Base-by-base conservation (phyloP, 2,113 vertebrate genomes). In the Nycticryphes semicollaris region DNA sequence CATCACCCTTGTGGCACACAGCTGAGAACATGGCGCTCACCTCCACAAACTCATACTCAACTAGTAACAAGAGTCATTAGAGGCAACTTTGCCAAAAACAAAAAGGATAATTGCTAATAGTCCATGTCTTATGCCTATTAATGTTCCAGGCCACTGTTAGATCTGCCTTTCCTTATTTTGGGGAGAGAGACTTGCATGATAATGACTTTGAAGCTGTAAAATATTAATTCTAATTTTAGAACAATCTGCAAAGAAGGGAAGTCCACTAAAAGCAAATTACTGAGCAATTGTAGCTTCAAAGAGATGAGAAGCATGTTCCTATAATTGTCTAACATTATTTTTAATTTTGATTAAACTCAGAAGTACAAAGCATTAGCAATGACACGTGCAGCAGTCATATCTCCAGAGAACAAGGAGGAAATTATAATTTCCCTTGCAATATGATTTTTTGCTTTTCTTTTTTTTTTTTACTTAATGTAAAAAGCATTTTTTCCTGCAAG, bases 281-380 rank as follows among this genome's bases (percentile, higher is more conserved):
- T 63, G 89, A 95, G 85, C 83, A 90, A 67, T 2, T 89, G 84
- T 37, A 78, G 85, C 94, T 97, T 97, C 95, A 97, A 94, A 97
- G 95, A 84, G 85, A 96, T 87, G 91, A 92, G 93, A 95, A 93
- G 50, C 85, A 19, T 96, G 81, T 95, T 96, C 75, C 76, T 89
- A 31, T 96, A 96, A 96, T 92, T 92, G 89, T 93, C 90, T 79
- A 69, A 96, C 91, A 87, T 93, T 85, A 91, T 94, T 95, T 96
- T 95, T 84, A 94, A 96, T 96, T 97, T 90, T 90, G 86, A 96
- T 92, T 95, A 96, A 94, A 84, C 67, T 91, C 82, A 86, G 63
- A 89, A 96, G 89, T 85, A 95, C 91, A 96, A 93, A 96, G 94
- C 91, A 92, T 80, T 84, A 94, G 81, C 84, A 76, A 48, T 82